Conservation (phyloP, 2,888 invertebrate genomes). For the Amitus sp. region DNA sequence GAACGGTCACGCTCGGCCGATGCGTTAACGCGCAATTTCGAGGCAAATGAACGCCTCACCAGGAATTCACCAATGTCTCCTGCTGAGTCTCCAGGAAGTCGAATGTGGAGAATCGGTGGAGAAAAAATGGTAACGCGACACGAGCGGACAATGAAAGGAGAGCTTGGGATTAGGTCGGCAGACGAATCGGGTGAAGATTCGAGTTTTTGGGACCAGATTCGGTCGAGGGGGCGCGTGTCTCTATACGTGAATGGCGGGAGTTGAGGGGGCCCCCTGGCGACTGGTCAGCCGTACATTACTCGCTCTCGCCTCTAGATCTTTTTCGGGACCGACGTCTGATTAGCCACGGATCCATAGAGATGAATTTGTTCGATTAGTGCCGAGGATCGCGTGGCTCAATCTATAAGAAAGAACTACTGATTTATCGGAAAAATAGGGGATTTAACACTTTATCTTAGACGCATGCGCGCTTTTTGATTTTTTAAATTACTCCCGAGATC, state of each 20-base stretch:
- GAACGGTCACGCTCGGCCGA: slow-evolving; percentile 42
- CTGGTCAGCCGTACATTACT: slow-evolving; percentile 38
- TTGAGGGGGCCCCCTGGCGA: slow-evolving; percentile 19
- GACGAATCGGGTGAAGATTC: background rate
- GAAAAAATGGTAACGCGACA: slow-evolving; percentile 30
- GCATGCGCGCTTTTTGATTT: too few relatives aligned
- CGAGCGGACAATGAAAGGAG: slow-evolving; percentile 32
- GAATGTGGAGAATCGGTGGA: slow-evolving; percentile 1
- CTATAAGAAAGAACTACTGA: too few relatives aligned
- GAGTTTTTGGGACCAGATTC: too few relatives aligned
- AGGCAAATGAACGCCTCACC: slow-evolving; percentile 54
- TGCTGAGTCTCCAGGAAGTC: slow-evolving; percentile 20
- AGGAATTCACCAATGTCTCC: slow-evolving; percentile 27
- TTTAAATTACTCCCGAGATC: too few relatives aligned
- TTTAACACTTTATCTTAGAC: too few relatives aligned
- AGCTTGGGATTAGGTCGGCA: slow-evolving; percentile 12
- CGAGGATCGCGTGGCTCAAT: slow-evolving; percentile 19
- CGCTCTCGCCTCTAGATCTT: slow-evolving; percentile 23
- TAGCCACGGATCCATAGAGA: slow-evolving; percentile 28
- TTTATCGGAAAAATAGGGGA: too few relatives aligned
- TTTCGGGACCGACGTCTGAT: slow-evolving; percentile 21
- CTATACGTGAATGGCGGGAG: slow-evolving; percentile 4
- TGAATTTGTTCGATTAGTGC: background rate
- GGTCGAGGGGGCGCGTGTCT: slow-evolving; percentile 33
- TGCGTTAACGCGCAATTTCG: slow-evolving; percentile 57